Evolutionary conservation across 2,797 vertebrate species (phyloP), one percentile per base, ranked within the genome.

Genomic region (Myotis vivesi): DNA sequence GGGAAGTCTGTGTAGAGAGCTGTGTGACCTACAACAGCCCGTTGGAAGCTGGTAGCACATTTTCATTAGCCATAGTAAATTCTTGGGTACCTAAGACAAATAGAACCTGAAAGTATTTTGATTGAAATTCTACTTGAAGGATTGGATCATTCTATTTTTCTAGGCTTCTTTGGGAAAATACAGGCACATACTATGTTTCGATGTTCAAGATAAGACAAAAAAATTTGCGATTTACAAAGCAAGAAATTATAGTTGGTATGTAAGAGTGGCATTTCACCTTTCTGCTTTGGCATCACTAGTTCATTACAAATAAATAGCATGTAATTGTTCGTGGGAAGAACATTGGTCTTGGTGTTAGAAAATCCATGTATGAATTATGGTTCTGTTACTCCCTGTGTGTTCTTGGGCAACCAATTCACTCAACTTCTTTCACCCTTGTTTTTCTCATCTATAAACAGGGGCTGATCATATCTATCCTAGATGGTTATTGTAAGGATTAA

Each of bases 261-360:
- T 62, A 41, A n/a, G 79, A 89, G 22, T 83, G 75, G 38, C 36
- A 84, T 82, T 91, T 92, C 76, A 28, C 51, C 28, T 91, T 91
- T 89, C 62, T 51, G 8, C 94, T 95, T 94, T 95, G 89, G 46
- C 28, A 91, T 8, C 59, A 57, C 57, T 90, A 69, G 4, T 92
- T 92, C 92, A 87, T 82, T 80, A n/a, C 57, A 68, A 72, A 23
- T 92, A 94, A 91, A 53, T 83, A 94, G 23, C 53, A 13, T 28
- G 28, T 36, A 36, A 36, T 36, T 36, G n/a, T 75, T 57, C 85
- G 30, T 75, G 36, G 17, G 41, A 93, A 79, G 81, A 85, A 36
- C 19, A 57, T 36, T 75, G 55, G 33, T 59, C 9, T 71, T 90
- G 17, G 33, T 77, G 28, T 90, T 44, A 93, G 82, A 79, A 85